These are phyloP conservation scores for Scomberomorus guttatus DNA, from an alignment of 2,797 vertebrate species.

Conservation along the genomic window DNA sequence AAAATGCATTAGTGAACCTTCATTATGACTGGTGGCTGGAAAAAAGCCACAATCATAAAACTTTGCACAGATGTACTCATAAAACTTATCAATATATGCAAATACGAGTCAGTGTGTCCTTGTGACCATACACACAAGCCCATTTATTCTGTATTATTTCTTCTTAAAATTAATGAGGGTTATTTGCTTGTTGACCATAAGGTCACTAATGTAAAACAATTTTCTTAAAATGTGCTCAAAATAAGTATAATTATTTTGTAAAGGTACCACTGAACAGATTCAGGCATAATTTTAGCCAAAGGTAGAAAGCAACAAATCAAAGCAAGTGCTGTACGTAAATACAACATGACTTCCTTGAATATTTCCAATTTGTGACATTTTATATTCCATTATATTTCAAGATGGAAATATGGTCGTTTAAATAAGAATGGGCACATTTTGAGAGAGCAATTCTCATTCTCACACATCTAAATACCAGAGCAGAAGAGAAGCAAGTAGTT, in stretches of 20 bases:
- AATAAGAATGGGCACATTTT: not conserved
- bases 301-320: not conserved
- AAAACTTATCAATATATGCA: not conserved
- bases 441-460: too few relatives aligned
- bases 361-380: too few relatives aligned
- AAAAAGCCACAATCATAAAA: not conserved
- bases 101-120: not conserved
- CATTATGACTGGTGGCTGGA: not conserved
- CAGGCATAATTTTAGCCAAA: too few relatives aligned
- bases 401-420: too few relatives aligned
- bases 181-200: not conserved
- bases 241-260: not conserved
- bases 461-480: not conserved
- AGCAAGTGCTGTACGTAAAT: not conserved
- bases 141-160: not conserved
- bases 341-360: not conserved
- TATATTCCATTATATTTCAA: too few relatives aligned
- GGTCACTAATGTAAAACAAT: not conserved
- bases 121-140: not conserved
- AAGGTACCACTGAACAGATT: not conserved
- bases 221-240: not conserved
- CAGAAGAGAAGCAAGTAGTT: not conserved
- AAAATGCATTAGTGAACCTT: not conserved
- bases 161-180: not conserved
- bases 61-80: not conserved